Percentiles rank a stretch among this genome's conserved stretches.
These are phyloP conservation scores for Calliphora vicina DNA, from an alignment of 1,140 invertebrate species.

Conservation along the genomic window DNA sequence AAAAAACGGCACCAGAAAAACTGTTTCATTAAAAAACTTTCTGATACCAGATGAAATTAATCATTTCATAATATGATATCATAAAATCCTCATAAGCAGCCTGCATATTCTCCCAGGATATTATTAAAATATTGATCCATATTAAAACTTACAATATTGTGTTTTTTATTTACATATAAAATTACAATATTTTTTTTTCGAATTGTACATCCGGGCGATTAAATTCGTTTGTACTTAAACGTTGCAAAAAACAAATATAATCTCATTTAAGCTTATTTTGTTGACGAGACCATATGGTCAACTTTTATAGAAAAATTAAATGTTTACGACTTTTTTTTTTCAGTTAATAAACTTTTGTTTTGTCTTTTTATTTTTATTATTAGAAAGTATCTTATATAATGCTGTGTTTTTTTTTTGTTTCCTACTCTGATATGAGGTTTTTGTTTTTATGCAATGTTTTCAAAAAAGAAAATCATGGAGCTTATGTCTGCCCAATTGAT, in stretches of 20 bases:
- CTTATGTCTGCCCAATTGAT: constrained; percentile 25
- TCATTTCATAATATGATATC: no score
- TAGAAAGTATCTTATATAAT: neutral
- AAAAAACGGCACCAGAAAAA: no score
- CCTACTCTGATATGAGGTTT: neutral
- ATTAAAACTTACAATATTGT: no score
- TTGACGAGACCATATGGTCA: neutral
- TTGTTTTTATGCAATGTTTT: neutral
- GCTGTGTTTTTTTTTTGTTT: neutral
- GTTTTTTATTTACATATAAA: neutral
- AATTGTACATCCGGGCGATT: neutral
- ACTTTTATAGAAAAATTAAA: neutral
- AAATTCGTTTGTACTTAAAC: neutral
- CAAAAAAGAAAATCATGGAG: neutral
- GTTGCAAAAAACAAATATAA: neutral
- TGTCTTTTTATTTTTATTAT: neutral
- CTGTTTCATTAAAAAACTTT: no score
- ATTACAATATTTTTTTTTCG: neutral
- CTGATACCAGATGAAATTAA: no score
- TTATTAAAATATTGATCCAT: no score
- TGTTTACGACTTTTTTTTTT: neutral
- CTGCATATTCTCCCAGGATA: no score
- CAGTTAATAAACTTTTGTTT: constrained; percentile 1
- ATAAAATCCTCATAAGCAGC: no score
- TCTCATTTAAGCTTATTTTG: neutral